A percentile compares a stretch with the other conserved stretches of the same genome.
These are phyloP conservation scores for Lycodopsis pacificus DNA, from an alignment of 2,797 vertebrate genomes.

Conservation along the genomic window DNA sequence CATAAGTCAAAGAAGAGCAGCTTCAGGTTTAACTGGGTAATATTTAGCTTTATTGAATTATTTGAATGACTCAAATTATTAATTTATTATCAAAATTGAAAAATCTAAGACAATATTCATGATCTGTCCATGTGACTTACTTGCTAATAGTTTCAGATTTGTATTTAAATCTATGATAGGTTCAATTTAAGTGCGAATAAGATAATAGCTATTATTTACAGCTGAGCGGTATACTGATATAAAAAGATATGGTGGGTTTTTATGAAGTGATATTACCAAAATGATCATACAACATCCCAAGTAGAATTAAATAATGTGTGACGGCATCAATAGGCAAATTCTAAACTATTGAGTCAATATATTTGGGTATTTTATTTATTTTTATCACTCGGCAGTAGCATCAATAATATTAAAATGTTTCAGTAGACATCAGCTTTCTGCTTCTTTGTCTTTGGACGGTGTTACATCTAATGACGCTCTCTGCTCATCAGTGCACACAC, in stretches of 20 bases:
- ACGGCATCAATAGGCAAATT: neutral
- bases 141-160: neutral
- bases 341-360: neutral
- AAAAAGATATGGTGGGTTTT: neutral
- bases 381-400: neutral
- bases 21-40: neutral
- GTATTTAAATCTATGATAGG: neutral
- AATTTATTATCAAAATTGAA: neutral
- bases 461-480: neutral
- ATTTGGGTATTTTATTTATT: neutral
- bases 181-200: neutral
- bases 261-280: neutral
- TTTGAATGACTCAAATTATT: neutral
- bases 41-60: neutral
- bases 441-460: too few relatives aligned
- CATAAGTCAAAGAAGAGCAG: neutral
- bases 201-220: neutral
- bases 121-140: neutral
- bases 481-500: constrained; percentile 40
- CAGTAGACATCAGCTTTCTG: too few relatives aligned
- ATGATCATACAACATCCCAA: neutral
- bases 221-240: neutral
- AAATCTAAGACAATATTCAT: neutral
- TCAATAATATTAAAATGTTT: neutral
- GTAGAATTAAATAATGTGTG: neutral